A percentile compares a stretch with the other conserved stretches of the same genome.
phyloP scores from a whole-genome alignment of 2,888 invertebrate species.

The Archips xylosteana region DNA sequence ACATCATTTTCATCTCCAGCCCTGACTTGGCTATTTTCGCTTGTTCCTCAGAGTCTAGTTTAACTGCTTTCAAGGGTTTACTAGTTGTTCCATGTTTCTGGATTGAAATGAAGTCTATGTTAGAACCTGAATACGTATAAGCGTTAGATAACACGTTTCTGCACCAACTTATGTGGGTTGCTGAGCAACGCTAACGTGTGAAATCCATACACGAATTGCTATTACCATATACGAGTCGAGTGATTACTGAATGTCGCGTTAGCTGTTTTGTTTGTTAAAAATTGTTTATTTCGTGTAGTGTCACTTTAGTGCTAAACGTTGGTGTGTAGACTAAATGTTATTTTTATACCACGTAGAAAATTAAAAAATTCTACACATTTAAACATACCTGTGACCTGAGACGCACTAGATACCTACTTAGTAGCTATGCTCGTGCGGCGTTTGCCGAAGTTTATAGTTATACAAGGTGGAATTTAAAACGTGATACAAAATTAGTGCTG shows the following conservation, averaged over 20 bases:
- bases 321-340: too few relatives aligned
- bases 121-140: background rate
- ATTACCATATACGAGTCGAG: background rate
- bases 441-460: too few relatives aligned
- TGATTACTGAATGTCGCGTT: background rate
- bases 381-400: too few relatives aligned
- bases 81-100: slow-evolving; percentile 99
- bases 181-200: slow-evolving; percentile 6
- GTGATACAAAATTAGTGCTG: too few relatives aligned
- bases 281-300: too few relatives aligned
- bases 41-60: slow-evolving; percentile 97
- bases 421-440: too few relatives aligned
- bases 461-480: too few relatives aligned
- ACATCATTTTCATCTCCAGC: slow-evolving; percentile 97
- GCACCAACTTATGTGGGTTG: background rate
- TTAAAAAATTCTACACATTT: too few relatives aligned
- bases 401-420: too few relatives aligned
- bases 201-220: slow-evolving; percentile 2
- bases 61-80: slow-evolving; percentile 95
- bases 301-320: too few relatives aligned
- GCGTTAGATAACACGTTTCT: slow-evolving; percentile 2
- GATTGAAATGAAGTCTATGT: slow-evolving; percentile 45
- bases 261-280: too few relatives aligned
- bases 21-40: slow-evolving; percentile 98
- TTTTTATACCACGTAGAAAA: too few relatives aligned